Evolutionary conservation across 1,140 invertebrate species (phyloP), one percentile per base, ranked within the genome.

Genomic region (Choristoneura fumiferana): DNA sequence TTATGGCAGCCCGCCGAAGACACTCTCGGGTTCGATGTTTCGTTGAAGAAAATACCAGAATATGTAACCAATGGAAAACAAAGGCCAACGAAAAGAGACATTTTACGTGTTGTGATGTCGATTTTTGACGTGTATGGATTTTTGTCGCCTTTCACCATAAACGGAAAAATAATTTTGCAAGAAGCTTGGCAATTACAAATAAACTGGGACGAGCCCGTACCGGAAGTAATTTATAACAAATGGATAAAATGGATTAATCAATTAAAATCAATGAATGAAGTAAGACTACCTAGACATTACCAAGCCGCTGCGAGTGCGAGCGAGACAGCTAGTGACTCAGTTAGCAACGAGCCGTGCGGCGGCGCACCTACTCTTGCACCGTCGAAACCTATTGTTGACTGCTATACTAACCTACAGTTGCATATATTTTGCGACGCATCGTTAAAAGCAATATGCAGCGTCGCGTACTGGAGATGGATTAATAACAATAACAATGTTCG

Each of bases 381-480:
- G 9, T n/a, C 35, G 3, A 5, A 12, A 4, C 13, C 12, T n/a
- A n/a, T n/a, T n/a, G n/a, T n/a, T n/a, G n/a, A n/a, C n/a, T n/a
- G n/a, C n/a, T n/a, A 63, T 57, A 49, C 0, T 9, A 22, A 64
- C n/a, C 53, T 70, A 35, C 34, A 69, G 15, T 14, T 69, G 14
- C 64, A 67, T 33, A 14, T 69, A 10, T 69, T 66, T 60, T 53
- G 63, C 12, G 67, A 69, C 22, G 60, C 63, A 8, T 61, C 60
- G 0, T 39, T 33, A 1, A 22, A 57, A 9, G 67, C 60, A 1
- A 58, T 62, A 39, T 61, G 58, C 34, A 57, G 58, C 0, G 69
- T 75, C 5, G 78, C 74, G 0, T 81, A 72, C 43, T 62, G 66
- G 66, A 59, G 62, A 22, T 62, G 57, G 57, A 18, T n/a, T n/a